phyloP scores from a whole-genome alignment of 2,113 vertebrate species.

The Meriones unguiculatus region DNA sequence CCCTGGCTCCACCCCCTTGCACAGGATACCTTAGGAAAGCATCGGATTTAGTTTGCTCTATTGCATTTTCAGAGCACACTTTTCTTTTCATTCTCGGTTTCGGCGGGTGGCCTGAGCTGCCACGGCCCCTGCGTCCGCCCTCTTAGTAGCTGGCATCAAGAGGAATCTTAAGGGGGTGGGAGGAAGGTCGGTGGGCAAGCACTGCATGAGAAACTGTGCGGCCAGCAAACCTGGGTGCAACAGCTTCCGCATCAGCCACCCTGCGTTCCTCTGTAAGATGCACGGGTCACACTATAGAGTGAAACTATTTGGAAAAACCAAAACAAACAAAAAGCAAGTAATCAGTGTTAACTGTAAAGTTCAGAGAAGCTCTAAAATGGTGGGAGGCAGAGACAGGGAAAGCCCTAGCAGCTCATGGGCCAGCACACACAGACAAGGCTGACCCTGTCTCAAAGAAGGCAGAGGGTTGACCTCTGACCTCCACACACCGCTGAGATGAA shows the following conservation, averaged over 20 bases:
- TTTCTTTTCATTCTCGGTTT: neutral
- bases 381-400: neutral
- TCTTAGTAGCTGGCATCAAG: neutral
- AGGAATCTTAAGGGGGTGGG: neutral
- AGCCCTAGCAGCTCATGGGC: neutral
- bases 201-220: neutral
- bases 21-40: neutral
- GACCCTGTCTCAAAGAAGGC: neutral
- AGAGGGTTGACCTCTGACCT: neutral
- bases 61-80: neutral
- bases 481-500: neutral
- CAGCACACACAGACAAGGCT: neutral
- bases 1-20: neutral
- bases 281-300: neutral
- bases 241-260: neutral
- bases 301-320: neutral
- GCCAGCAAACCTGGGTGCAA: neutral
- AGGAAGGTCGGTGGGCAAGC: neutral
- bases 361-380: conserved; percentile 15
- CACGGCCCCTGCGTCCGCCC: neutral
- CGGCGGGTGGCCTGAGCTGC: neutral
- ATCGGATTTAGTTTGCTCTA: neutral
- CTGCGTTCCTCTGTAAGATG: neutral
- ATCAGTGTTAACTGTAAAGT: conserved; percentile 19
- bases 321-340: neutral